Evolutionary conservation across 2,888 invertebrate genomes (phyloP), one percentile per base, ranked within the genome.

Genomic region (Caenorhabditis sulstoni): DNA sequence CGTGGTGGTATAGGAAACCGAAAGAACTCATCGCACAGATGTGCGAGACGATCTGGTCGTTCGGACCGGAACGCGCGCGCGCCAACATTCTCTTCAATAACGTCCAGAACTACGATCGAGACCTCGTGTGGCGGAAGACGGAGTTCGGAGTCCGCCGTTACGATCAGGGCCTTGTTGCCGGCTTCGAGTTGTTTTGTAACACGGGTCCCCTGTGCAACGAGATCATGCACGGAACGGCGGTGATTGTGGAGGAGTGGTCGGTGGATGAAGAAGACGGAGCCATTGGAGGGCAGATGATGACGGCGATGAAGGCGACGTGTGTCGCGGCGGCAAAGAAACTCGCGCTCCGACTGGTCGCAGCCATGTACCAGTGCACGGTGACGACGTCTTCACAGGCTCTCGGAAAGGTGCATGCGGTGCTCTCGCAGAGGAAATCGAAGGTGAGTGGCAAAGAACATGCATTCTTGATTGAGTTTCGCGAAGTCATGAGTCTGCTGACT

Each of bases 121-220:
- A 77, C 22, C 55, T 64, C 9, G 49, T 83, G 0, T 86, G 86
- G 86, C 78, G 55, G 5, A 76, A 55, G 47, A 78, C 55, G 0
- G 76, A 77, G 29, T 45, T 62, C 20, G 64, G 64, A 20, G 39
- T 79, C 16, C 59, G 87, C 9, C 79, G 84, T 2, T 81, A 86
- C 45, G 89, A 90, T 76, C 82, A 86, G 18, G 83, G 84, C 1
- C 50, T 89, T 12, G 77, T 87, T 23, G 81, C 85, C 0, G 90
- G 90, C 20, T 90, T 88, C 62, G 88, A 90, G 29, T 47, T 90
- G 18, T 87, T 87, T 57, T 84, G 86, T 57, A 91, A 68, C 78
- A 47, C 62, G 11, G 99, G 99, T 0, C 98, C 98, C 0, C 91
- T 99, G 52, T 99, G 98, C 91, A 96, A 97, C 88, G 99, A 99